These are phyloP conservation scores for Ophion ellenae DNA, from an alignment of 2,888 invertebrate species.

Conservation along the genomic window DNA sequence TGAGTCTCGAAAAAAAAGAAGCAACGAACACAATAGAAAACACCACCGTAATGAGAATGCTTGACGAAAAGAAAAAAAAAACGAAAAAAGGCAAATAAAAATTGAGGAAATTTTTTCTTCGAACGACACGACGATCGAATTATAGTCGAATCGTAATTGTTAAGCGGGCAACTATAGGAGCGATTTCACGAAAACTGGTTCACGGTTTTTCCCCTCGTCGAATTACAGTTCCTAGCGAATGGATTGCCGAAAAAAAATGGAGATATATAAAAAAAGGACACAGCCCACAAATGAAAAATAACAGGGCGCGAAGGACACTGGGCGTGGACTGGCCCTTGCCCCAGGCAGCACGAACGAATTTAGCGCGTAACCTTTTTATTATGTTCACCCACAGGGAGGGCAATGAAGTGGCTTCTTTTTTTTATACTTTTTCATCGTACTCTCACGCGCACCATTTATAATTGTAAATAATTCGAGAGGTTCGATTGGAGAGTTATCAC, in stretches of 20 bases:
- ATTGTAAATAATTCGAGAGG: constrained; percentile 51
- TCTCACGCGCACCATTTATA: constrained; percentile 9
- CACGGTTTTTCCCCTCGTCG: constrained; percentile 23
- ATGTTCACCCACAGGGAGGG: not conserved
- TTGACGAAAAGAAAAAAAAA: not conserved
- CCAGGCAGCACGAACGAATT: constrained; percentile 45
- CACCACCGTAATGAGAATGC: not conserved
- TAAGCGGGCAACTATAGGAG: constrained; percentile 34
- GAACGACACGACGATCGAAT: constrained; percentile 24
- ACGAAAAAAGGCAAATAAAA: constrained; percentile 14
- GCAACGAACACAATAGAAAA: constrained; percentile 51
- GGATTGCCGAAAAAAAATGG: constrained; percentile 6
- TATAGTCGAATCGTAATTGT: constrained; percentile 30
- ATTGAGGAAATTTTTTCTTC: constrained; percentile 8
- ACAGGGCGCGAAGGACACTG: constrained; percentile 5
- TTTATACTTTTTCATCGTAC: not conserved
- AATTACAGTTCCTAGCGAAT: constrained; percentile 31
- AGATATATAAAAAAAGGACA: constrained; percentile 5
- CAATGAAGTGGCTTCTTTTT: not conserved
- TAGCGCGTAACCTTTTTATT: constrained; percentile 15
- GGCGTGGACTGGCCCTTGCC: constrained; percentile 4
- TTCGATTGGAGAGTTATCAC: constrained; percentile 34
- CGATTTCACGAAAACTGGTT: constrained; percentile 61
- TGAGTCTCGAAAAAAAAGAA: constrained; percentile 33
- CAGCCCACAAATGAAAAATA: constrained; percentile 26